These are phyloP conservation scores for Thermophis baileyi DNA, from an alignment of 2,113 vertebrate genomes.

Conservation along the genomic window DNA sequence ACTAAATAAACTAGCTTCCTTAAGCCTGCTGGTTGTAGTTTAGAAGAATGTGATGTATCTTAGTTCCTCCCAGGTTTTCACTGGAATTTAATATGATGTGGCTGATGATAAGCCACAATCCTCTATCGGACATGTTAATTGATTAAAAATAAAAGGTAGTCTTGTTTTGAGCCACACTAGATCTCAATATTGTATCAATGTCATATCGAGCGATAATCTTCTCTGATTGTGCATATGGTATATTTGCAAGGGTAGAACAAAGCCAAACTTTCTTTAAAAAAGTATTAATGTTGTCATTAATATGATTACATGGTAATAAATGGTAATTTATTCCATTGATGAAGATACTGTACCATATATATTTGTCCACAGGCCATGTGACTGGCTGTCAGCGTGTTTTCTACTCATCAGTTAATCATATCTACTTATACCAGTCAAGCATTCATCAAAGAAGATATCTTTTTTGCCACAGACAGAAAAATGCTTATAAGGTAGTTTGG, in stretches of 20 bases:
- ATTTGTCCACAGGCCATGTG: slow-evolving; percentile 66
- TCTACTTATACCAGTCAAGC: slow-evolving; percentile 66
- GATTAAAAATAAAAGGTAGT: neutral
- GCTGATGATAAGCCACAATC: neutral
- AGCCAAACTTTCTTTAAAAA: neutral
- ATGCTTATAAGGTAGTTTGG: slow-evolving; percentile 70
- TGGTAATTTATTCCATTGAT: slow-evolving; percentile 43
- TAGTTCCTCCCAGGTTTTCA: neutral
- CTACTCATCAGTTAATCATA: slow-evolving; percentile 54
- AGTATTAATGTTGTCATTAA: slow-evolving; percentile 28
- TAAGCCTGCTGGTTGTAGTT: neutral
- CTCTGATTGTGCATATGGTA: neutral
- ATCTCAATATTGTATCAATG: slow-evolving; percentile 1
- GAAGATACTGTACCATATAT: slow-evolving; percentile 31
- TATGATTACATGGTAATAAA: slow-evolving; percentile 35
- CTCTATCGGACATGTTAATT: neutral
- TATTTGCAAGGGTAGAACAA: neutral
- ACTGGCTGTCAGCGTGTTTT: slow-evolving; percentile 58
- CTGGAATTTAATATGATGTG: neutral
- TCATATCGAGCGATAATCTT: slow-evolving; percentile 1
- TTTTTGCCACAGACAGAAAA: slow-evolving; percentile 70
- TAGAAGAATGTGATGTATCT: neutral
- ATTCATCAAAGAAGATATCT: slow-evolving; percentile 73
- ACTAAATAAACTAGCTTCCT: neutral
- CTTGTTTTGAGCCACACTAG: neutral